Evolutionary conservation across 2,888 invertebrate genomes (phyloP), one percentile per base, ranked within the genome.

Genomic region (Tryphoninae sp.): DNA sequence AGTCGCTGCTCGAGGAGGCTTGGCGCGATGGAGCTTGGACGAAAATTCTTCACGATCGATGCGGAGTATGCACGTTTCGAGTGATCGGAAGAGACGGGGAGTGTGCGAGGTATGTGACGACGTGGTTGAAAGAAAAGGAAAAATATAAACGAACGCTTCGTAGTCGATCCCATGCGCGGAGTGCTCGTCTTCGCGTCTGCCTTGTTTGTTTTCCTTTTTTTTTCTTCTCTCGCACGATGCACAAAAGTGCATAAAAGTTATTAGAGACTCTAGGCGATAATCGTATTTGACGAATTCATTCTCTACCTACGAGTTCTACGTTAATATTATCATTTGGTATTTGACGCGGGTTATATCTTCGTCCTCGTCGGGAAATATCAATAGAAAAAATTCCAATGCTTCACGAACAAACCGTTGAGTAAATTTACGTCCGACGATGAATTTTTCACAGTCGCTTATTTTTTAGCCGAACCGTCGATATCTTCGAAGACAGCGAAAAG

Each of bases 121-220:
- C 23, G 22, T 19, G 22, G 51, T 19, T 13, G 33, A 58, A 59
- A 51, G 45, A 59, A 51, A 33, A 33, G 33, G 40, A 33, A 76
- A 77, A 53, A 69, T 8, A 53, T 62, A 62, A 77, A 77, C 42
- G 23, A 64, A 64, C 69, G 19, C 40, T 76, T 68, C 53, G 68
- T 58, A 42, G 26, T 45, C 58, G 33, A 4, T 55, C 55, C 7
- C 42, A 42, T 11, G 40, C 67, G 26, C 11, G 16, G 16, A 22
- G 3, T 7, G 22, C 22, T 9, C 6, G 19, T 58, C 6, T 11
- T 23, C 67, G 51, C 16, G 19, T 33, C 9, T 4, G 22, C 16
- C 13, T 58, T 23, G 2, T 19, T 13, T 13, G 22, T 59, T 33
- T 40, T 22, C 40, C 19, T 59, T 33, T 49, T 75, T 49, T 49